Evolutionary conservation across 2,113 vertebrate species (phyloP), one percentile per base, ranked within the genome.

Genomic region (Ranitomeya imitator): DNA sequence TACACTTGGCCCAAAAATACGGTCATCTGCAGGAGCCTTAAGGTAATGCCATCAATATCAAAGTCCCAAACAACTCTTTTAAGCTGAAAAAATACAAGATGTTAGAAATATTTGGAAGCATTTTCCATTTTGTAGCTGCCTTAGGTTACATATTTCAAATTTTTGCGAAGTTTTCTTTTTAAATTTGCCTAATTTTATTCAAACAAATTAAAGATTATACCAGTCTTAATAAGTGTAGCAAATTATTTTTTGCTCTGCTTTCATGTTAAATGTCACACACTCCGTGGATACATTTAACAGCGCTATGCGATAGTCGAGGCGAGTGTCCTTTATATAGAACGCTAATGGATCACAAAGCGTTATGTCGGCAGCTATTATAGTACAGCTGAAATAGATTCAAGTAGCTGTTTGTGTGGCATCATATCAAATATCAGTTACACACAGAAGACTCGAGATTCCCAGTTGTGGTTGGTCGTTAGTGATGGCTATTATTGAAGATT

Each of bases 341-440:
- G 79, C 55, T 81, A 81, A 81, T 81, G 79, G 57, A 19, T 61
- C 55, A 37, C 79, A 37, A n/a, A 60, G 57, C 23, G 61, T 81
- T 61, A 61, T 31, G 26, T 16, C 31, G 57, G 79, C 37, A 59
- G 31, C 18, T 55, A 59, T 80, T 60, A 80, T 15, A 80, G 78
- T 31, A 14, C 81, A 83, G 63, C 81, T 83, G 61, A 9, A 69
- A 67, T 69, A 51, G 14, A 45, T 23, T 4, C 21, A 51, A 21
- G 23, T 69, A 83, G 63, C 31, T 83, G 81, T 67, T 67, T 63
- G 45, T 67, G 10, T 69, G 19, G 12, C 21, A 16, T 23, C 45
- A 54, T 83, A 67, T 83, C 81, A 15, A 52, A 51, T 83, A 83
- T 65, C 81, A 52, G 4, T 83, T 69, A 83, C 67, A 60, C 26